Evolutionary conservation across 92 coral and sea anemone species (phyloP).

Genomic region (Porites divaricata): DNA sequence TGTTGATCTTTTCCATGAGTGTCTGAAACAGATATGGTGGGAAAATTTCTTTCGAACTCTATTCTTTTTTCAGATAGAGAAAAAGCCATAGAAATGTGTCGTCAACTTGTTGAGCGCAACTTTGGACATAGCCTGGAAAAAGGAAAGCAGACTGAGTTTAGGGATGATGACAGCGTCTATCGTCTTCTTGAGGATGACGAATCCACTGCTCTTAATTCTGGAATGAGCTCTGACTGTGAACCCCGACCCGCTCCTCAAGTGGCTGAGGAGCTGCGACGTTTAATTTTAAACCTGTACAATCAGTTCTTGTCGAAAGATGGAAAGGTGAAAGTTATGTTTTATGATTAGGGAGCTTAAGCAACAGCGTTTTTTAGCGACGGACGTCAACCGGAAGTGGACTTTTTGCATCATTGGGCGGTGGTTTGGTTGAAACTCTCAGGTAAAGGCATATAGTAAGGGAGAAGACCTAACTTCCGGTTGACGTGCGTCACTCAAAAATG

Average conservation of each 20-base stretch:
- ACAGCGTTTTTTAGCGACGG: too few species aligned
- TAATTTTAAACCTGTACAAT: slow-evolving; percentile 77
- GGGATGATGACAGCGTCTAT: slow-evolving; percentile 87
- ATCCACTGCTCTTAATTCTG: slow-evolving; percentile 91
- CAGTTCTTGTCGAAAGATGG: slow-evolving; percentile 90
- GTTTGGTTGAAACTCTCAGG: too few species aligned
- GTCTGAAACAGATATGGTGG: background rate
- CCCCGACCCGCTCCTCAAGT: slow-evolving; percentile 96
- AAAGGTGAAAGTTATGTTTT: slow-evolving; percentile 59
- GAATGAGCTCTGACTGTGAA: slow-evolving; percentile 90
- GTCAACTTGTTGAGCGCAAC: slow-evolving; percentile 84
- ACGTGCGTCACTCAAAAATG: too few species aligned
- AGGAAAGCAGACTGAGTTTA: slow-evolving; percentile 64
- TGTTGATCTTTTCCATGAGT: background rate
- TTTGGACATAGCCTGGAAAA: slow-evolving; percentile 82
- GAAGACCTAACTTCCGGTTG: too few species aligned
- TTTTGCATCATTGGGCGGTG: too few species aligned
- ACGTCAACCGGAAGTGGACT: too few species aligned
- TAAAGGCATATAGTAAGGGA: too few species aligned
- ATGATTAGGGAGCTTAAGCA: too few species aligned
- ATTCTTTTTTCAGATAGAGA: slow-evolving; percentile 64
- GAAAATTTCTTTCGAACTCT: background rate
- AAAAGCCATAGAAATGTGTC: slow-evolving; percentile 88
- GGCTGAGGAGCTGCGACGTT: slow-evolving; percentile 87
- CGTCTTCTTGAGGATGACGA: slow-evolving; percentile 95